Base-by-base conservation (phyloP, 2,797 vertebrate genomes). In the Sus cebifrons region DNA sequence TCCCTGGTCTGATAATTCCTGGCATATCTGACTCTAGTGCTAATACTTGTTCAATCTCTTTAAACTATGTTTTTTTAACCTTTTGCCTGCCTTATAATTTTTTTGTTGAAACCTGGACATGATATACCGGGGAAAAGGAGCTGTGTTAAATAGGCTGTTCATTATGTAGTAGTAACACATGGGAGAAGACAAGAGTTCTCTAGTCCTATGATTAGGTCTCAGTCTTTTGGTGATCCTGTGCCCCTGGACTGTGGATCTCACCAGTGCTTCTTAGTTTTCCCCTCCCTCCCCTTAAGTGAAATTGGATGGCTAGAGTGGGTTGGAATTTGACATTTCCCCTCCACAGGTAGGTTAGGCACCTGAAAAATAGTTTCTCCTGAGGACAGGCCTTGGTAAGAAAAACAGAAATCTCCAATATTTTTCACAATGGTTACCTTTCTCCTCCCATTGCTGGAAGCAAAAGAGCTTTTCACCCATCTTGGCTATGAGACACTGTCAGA, bases 1-100 rank as follows among this genome's bases (percentile, higher is more conserved):
- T 86, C 40, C 18, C 23, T 81, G 12, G 11, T 52, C 52, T 81
- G 44, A 91, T 75, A 44, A 74, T 92, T 73, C 52, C 65, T 88
- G 52, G 32, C 77, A 67, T 44, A 83, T 84, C 67, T 91, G 86
- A 74, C n/a, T 81, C 6, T 93, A 32, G 6, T 75, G 74, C 84
- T 70, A 29, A 86, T 86, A 56, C 12, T 10, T 89, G 32, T 49
- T 75, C 40, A 44, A 15, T 75, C 18, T 88, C 32, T 79, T 70
- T 62, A 85, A 68, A 40, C 23, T 58, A 4, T 16, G 20, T 18
- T 71, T 65, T 32, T 79, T 65, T 36, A n/a, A 23, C 54, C 84
- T 88, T 79, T 60, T 56, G 21, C 18, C 9, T 74, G 32, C 6
- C 15, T 85, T 84, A 9, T 54, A 15, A 40, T n/a, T 67, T 92